A percentile compares a stretch with the other conserved stretches of the same genome.
Conservation (phyloP, 2,888 invertebrate species). For the Helicoverpa assulta region DNA sequence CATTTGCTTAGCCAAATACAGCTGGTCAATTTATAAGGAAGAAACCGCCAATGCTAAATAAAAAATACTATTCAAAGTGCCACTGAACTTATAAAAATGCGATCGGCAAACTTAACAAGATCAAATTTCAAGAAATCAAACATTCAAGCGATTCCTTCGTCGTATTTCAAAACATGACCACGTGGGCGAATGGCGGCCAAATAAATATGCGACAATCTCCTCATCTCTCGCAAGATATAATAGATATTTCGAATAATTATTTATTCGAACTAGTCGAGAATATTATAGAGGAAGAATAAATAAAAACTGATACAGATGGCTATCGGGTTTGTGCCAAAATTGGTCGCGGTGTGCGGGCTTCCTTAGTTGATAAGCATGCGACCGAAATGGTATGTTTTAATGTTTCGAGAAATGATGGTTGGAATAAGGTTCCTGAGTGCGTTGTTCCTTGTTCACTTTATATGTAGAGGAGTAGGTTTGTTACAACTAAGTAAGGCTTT, state of each 20-base stretch:
- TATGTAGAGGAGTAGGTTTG: not conserved
- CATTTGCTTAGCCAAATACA: not conserved
- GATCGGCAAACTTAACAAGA: conserved; percentile 19
- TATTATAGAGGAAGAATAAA: conserved; percentile 76
- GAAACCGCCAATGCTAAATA: not conserved
- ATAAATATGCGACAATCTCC: conserved; percentile 76
- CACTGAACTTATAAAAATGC: conserved; percentile 7
- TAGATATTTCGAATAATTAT: conserved; percentile 76
- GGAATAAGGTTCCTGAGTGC: conserved; percentile 9
- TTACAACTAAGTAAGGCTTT: no score
- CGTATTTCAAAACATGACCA: conserved; percentile 34
- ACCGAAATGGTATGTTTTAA: conserved; percentile 51
- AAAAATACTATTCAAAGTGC: conserved; percentile 3
- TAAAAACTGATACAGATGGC: conserved; percentile 79
- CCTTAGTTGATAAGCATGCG: conserved; percentile 66
- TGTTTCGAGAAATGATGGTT: conserved; percentile 25
- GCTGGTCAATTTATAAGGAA: not conserved
- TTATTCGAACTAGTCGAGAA: conserved; percentile 78
- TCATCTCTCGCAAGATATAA: conserved; percentile 74
- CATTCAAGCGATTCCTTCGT: conserved; percentile 34
- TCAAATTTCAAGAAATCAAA: conserved; percentile 3
- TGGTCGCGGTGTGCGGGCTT: conserved; percentile 67
- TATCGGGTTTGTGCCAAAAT: conserved; percentile 74
- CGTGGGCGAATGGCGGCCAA: conserved; percentile 68
- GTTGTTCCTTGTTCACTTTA: not conserved